Conservation (phyloP, 2,888 invertebrate genomes). For the Acheta domesticus region DNA sequence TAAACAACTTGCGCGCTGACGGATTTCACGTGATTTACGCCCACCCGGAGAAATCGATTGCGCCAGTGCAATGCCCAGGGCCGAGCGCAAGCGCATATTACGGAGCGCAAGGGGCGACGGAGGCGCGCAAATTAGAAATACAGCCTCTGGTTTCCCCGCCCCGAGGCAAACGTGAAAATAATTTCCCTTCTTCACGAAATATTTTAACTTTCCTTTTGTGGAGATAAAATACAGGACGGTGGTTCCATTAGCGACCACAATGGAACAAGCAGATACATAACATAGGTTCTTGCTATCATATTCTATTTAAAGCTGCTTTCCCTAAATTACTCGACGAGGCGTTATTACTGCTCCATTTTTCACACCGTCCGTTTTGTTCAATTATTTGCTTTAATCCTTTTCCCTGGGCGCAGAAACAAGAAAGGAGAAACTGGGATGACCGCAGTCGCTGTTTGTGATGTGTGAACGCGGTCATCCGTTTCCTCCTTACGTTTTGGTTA, state of each 20-base stretch:
- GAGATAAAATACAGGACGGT: background rate
- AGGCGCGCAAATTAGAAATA: too few relatives aligned
- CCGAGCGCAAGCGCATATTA: too few relatives aligned
- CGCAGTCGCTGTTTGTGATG: background rate
- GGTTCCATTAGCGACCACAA: slow-evolving; percentile 10
- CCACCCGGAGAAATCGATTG: too few relatives aligned
- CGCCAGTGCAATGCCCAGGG: too few relatives aligned
- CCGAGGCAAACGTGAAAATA: slow-evolving; percentile 1
- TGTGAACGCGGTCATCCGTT: too few relatives aligned
- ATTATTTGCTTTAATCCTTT: background rate
- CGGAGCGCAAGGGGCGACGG: too few relatives aligned
- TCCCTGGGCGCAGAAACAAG: background rate
- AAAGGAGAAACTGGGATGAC: background rate
- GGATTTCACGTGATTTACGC: too few relatives aligned
- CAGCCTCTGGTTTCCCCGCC: background rate
- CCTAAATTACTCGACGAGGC: slow-evolving; percentile 29
- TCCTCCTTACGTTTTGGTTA: too few relatives aligned
- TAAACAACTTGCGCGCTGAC: too few relatives aligned
- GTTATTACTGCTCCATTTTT: slow-evolving; percentile 34
- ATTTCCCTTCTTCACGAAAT: background rate
- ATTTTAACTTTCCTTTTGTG: slow-evolving; percentile 1
- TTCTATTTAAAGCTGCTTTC: slow-evolving; percentile 1
- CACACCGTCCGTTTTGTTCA: slow-evolving; percentile 20
- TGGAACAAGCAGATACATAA: background rate
- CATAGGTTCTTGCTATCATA: slow-evolving; percentile 2